Conservation (phyloP, 2,888 invertebrate species). For the Myathropa florea region DNA sequence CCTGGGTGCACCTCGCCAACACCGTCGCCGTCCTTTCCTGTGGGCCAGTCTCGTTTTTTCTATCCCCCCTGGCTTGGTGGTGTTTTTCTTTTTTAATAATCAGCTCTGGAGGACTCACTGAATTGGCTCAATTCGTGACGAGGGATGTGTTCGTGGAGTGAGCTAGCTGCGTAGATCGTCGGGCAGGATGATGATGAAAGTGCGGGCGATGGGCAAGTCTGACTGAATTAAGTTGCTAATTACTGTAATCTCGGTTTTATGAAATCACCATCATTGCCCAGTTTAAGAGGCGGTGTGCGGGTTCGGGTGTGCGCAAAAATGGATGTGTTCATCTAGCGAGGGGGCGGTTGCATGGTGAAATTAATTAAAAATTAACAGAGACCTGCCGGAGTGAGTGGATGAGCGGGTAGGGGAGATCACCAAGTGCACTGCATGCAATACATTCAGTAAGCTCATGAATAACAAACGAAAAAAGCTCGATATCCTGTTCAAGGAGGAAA, state of each 20-base stretch:
- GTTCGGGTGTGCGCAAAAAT: conserved; percentile 81
- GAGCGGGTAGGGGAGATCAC: too few relatives aligned
- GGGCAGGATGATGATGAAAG: background rate
- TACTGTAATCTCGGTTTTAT: conserved; percentile 37
- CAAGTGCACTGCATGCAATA: too few relatives aligned
- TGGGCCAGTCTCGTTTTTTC: conserved; percentile 15
- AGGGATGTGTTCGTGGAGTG: background rate
- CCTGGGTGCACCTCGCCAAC: background rate
- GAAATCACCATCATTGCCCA: conserved; percentile 10
- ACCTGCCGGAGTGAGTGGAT: background rate
- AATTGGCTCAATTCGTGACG: conserved; percentile 41
- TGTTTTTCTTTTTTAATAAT: conserved; percentile 29
- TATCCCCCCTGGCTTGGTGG: background rate
- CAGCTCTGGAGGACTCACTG: conserved; percentile 45
- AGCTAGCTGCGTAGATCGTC: conserved; percentile 22
- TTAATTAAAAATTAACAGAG: background rate
- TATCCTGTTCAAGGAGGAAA: too few relatives aligned
- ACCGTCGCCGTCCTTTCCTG: background rate
- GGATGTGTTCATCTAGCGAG: background rate
- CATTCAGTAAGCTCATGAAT: too few relatives aligned
- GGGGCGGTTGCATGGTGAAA: background rate
- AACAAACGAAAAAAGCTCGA: too few relatives aligned
- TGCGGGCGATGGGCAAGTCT: background rate
- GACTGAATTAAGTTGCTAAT: conserved; percentile 35
- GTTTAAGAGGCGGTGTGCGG: conserved; percentile 78